phyloP scores from a whole-genome alignment of 2,888 invertebrate genomes.

The Chrysolina americana region DNA sequence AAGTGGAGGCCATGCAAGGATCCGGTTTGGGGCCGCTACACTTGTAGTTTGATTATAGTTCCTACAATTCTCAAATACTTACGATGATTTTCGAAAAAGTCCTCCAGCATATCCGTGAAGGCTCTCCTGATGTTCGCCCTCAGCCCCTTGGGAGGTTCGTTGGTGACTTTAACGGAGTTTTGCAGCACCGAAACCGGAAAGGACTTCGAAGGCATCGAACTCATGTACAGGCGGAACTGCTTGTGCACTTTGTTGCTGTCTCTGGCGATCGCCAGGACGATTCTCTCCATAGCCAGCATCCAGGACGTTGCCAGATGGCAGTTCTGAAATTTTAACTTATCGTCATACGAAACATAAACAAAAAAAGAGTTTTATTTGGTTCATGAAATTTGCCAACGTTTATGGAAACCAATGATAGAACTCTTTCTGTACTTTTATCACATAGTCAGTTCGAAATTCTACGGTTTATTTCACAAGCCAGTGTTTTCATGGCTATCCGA shows the following conservation, averaged over 20 bases:
- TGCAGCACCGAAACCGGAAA: slow-evolving; percentile 94
- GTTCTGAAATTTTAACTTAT: slow-evolving; percentile 75
- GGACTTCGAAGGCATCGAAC: slow-evolving; percentile 88
- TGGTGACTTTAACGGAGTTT: slow-evolving; percentile 94
- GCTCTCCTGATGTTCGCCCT: slow-evolving; percentile 91
- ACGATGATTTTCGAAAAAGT: slow-evolving; percentile 88
- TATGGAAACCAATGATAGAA: too few relatives aligned
- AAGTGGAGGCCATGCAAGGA: background rate
- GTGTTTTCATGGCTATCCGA: too few relatives aligned
- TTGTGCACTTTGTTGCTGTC: slow-evolving; percentile 77
- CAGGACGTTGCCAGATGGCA: slow-evolving; percentile 95
- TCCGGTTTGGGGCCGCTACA: background rate
- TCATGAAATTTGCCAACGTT: too few relatives aligned
- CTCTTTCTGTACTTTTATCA: too few relatives aligned
- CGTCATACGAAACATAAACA: background rate
- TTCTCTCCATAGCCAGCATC: slow-evolving; percentile 88
- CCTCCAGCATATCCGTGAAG: slow-evolving; percentile 81
- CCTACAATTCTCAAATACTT: slow-evolving; percentile 50
- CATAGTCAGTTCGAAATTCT: too few relatives aligned
- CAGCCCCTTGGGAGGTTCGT: slow-evolving; percentile 94
- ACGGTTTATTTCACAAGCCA: too few relatives aligned
- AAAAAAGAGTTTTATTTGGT: too few relatives aligned
- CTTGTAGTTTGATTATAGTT: too few relatives aligned
- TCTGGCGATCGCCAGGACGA: slow-evolving; percentile 81
- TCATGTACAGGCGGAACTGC: slow-evolving; percentile 87